Percentiles rank a stretch among this genome's conserved stretches.
Evolutionary conservation across 2,797 vertebrate genomes (phyloP).

Genomic region (Neopelma chrysocephalum): DNA sequence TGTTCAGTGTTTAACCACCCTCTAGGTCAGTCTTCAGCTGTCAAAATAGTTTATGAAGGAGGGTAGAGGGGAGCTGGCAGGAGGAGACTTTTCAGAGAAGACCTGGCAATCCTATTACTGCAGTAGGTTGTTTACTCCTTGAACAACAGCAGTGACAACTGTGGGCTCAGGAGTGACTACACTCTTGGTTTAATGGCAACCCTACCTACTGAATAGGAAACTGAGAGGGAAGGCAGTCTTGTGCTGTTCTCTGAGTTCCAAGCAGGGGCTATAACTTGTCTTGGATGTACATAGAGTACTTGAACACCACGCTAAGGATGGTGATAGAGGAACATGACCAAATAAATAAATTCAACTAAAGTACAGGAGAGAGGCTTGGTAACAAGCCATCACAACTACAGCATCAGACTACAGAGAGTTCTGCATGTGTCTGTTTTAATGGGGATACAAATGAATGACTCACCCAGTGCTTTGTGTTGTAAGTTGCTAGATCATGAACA

Average conservation of each 20-base stretch:
- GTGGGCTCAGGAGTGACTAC: not conserved
- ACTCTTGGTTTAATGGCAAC: not conserved
- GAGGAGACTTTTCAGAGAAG: not conserved
- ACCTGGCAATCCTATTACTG: not conserved
- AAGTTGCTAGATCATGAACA: conserved; percentile 32
- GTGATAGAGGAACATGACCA: not conserved
- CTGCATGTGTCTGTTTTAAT: not conserved
- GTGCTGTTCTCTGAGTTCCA: not conserved
- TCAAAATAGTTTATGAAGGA: not conserved
- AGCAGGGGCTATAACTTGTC: not conserved
- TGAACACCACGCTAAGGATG: not conserved
- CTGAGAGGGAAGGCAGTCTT: not conserved
- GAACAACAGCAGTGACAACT: accelerated
- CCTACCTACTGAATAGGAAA: not conserved
- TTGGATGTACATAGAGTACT: not conserved
- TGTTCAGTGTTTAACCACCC: not conserved
- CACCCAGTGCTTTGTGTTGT: not conserved
- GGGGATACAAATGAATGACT: not conserved
- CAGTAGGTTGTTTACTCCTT: not conserved
- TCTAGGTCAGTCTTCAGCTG: not conserved
- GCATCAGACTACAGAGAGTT: not conserved
- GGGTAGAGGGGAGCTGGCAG: not conserved
- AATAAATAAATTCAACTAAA: not conserved
- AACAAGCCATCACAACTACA: not conserved
- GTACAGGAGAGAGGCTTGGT: not conserved